Evolutionary conservation across 2,113 vertebrate species (phyloP), one percentile per base, ranked within the genome.

Genomic region (Oophaga pumilio): DNA sequence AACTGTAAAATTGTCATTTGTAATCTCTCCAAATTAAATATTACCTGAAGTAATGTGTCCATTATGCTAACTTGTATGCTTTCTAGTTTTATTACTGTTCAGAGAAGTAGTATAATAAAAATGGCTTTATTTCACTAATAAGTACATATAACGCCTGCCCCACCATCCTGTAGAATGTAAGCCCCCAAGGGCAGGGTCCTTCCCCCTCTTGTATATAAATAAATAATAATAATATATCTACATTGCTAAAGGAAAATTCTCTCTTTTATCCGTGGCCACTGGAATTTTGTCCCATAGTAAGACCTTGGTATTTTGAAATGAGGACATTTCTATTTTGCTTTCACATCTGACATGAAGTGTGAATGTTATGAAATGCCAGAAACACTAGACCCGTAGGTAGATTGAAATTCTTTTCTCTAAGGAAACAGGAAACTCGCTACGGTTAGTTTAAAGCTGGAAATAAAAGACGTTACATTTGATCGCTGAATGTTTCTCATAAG

Each of bases 401-500:
- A 83, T 24, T 68, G 6, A 56, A 74, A 57, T 22, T 43, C 26
- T 60, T 82, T 49, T 74, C 50, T 74, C 83, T 13, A 33, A 56
- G 20, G 62, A 53, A 15, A 66, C 33, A 82, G 64, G 3, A 18
- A 60, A 52, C 20, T 4, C 7, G 18, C 79, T 49, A 17, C 8
- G 13, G 20, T 57, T 76, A 12, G 33, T 74, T 74, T 24, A 12
- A 77, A 53, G 76, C 76, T 13, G 76, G 24, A 78, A 57, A 18
- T 26, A 57, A 77, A 22, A 79, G 4, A 18, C 50, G 8, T 8
- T 15, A 6, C 14, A 2, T 56, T 24, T 53, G 50, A 50, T 57
- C 33, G 14, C 24, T 24, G 22, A 84, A 26, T 13, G 53, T 85
- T 85, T 85, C 68, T 85, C 83, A 76, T 60, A 74, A 59, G 33